Conservation (phyloP, 2,888 invertebrate genomes). For the Mesoligia furuncula region DNA sequence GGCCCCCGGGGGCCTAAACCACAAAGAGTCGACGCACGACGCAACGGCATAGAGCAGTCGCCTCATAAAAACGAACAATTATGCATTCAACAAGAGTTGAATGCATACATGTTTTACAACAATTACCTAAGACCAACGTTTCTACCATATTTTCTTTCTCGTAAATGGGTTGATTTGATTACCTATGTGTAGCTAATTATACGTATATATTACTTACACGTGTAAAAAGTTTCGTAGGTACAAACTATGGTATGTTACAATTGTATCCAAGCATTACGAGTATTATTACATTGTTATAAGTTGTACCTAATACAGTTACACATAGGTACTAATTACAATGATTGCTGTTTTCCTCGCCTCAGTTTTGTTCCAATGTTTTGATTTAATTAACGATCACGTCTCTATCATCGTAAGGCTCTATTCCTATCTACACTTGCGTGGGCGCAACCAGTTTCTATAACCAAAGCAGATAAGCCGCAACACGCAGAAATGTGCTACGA, state of each 20-base stretch:
- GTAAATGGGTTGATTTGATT: conserved; percentile 70
- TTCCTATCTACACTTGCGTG: not conserved
- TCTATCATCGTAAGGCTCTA: not conserved
- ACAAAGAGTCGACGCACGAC: conserved; percentile 79
- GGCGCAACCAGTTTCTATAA: conserved; percentile 39
- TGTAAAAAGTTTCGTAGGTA: conserved; percentile 37
- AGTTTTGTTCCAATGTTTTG: conserved; percentile 22
- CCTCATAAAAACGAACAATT: conserved; percentile 85
- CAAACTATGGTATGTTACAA: conserved; percentile 14
- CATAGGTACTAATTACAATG: conserved; percentile 1
- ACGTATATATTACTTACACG: conserved; percentile 43
- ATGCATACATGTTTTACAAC: conserved; percentile 80
- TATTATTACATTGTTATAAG: conserved; percentile 29
- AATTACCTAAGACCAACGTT: conserved; percentile 78
- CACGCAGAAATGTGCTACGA: conserved; percentile 10
- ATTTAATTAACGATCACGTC: conserved; percentile 33
- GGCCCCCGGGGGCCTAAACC: conserved; percentile 84
- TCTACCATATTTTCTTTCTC: conserved; percentile 77
- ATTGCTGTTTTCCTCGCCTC: conserved; percentile 23
- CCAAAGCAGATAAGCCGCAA: conserved; percentile 1
- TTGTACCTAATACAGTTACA: conserved; percentile 3
- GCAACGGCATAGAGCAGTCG: conserved; percentile 70
- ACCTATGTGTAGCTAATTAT: conserved; percentile 62
- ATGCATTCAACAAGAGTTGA: conserved; percentile 78
- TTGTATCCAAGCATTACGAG: not conserved